Evolutionary conservation across 2,888 invertebrate genomes (phyloP).

Genomic region (Mimas tiliae): DNA sequence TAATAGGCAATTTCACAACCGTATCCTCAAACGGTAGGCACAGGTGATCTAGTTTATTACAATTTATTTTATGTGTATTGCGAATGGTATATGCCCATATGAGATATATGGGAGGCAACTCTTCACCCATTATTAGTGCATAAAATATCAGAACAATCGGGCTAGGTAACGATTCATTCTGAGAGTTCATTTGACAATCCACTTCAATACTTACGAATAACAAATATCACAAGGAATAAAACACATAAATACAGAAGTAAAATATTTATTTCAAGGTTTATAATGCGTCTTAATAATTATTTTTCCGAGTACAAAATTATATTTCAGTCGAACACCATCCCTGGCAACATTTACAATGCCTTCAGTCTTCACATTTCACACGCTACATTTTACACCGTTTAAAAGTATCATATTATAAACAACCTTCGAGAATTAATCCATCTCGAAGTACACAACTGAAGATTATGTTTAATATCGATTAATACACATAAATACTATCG

Average conservation of each 20-base stretch:
- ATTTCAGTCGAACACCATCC: conserved; percentile 32
- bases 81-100: no score
- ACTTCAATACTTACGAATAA: neutral
- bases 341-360: conserved; percentile 33
- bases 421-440: no score
- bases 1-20: no score
- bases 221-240: conserved; percentile 27
- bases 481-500: neutral
- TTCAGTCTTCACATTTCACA: conserved; percentile 42
- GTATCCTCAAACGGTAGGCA: no score
- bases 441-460: conserved; percentile 5
- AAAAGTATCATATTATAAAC: neutral
- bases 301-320: conserved; percentile 24
- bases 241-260: conserved; percentile 44
- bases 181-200: no score
- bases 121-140: no score
- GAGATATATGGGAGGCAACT: no score
- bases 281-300: conserved; percentile 53
- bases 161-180: no score
- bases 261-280: conserved; percentile 70
- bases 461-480: neutral
- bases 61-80: no score
- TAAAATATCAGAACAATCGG: no score
- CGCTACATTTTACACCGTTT: conserved; percentile 9
- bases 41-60: no score